Evolutionary conservation across 1,140 invertebrate species (phyloP), one percentile per base, ranked within the genome.

Genomic region (Euura saliciscinereae): DNA sequence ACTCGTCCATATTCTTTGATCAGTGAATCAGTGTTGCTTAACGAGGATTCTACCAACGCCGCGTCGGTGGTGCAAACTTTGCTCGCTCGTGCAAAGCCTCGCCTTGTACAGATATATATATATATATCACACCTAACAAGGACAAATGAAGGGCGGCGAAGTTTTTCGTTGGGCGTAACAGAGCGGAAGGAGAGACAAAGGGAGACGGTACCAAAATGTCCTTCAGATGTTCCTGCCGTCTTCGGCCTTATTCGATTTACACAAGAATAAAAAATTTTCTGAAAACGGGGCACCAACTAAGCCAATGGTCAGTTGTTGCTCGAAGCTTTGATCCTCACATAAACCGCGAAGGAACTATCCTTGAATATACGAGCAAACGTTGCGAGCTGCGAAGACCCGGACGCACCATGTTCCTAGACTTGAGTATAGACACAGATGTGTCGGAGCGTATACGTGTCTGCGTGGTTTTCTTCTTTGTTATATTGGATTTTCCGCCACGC

Each of bases 401-500:
- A 59, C 13, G 1, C 28, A 28, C 8, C 51, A 59, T 59, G 51
- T 59, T 28, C 8, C 51, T 59, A 59, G 51, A 59, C 51, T n/a
- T 11, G 2, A 59, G 8, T 11, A n/a, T 59, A 59, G 51, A 59
- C 51, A n/a, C 51, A 59, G 8, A n/a, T 11, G 8, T 59, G 51
- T n/a, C 51, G 3, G 51, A 8, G 13, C 51, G 51, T 59, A 59
- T 8, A 59, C 10, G 13, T n/a, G 13, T n/a, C 6, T n/a, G 3
- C 51, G 13, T n/a, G 42, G 66, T 42, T 44, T 44, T 8, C 43
- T 67, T 67, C 8, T 67, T 28, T 8, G 66, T 10, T 67, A 67
- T 67, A 67, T 67, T 67, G 66, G 66, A 67, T 67, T 67, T 67
- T 67, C 13, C 42, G 28, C 66, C 66, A 44, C 28, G 66, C 43